Evolutionary conservation across 2,888 invertebrate species (phyloP), one percentile per base, ranked within the genome.

Genomic region (Hyposoter didymator): DNA sequence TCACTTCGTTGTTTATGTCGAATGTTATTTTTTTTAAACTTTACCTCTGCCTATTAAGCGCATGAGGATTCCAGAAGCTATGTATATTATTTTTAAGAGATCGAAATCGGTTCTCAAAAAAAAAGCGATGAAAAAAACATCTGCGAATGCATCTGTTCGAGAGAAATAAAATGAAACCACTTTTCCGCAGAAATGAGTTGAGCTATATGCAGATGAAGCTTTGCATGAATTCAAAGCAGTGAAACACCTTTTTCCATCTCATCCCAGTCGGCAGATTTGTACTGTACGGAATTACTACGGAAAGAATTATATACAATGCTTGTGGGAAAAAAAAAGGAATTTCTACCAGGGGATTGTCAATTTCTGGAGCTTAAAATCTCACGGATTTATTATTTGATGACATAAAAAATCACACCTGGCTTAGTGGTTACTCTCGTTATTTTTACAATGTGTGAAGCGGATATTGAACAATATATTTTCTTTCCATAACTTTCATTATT

Each of bases 131-230:
- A 28, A 8, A 45, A 3, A 17, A 69, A 45, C 28, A 47, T 47
- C 1, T 47, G 45, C 19, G 4, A 17, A 0, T 47, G 47, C 69
- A 47, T 69, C 45, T 28, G 47, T 28, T 12, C 22, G 14, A 28
- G 8, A n/a, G 49, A 17, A 22, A 49, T n/a, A 47, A 70, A 70
- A 28, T 32, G 10, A 70, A 70, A 70, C n/a, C 32, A 32, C 32
- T 72, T 8, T 35, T 32, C 32, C 52, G 32, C 35, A 32, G 12
- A 72, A 49, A 72, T 72, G 19, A 35, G 49, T 35, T 72, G 49
- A n/a, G 5, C 70, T 72, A 19, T 52, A 52, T 52, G 49, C 47
- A 19, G 35, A 47, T 72, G 35, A 72, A 72, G n/a, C 49, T 52
- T 35, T 72, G 35, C 35, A 72, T 52, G 35, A 32, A 72, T 49